These are phyloP conservation scores for Arnoldichthys spilopterus DNA, from an alignment of 2,797 vertebrate species.

Conservation along the genomic window DNA sequence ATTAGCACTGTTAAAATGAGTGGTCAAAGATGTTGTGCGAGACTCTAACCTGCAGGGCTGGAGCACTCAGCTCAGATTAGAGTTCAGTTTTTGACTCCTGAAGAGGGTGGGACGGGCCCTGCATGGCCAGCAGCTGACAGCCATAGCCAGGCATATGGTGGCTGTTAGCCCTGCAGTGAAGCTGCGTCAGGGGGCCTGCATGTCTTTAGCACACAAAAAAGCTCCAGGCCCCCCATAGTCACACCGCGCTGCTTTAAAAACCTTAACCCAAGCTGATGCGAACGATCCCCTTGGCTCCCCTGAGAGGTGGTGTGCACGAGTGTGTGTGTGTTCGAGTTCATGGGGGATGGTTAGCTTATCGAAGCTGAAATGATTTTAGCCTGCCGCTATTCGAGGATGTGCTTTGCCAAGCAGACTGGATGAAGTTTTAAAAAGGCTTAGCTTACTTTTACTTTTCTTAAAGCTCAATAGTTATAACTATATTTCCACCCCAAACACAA, in stretches of 20 bases:
- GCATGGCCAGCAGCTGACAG: slow-evolving; percentile 16
- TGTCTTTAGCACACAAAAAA: slow-evolving; percentile 36
- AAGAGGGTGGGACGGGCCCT: slow-evolving; percentile 27
- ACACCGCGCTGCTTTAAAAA: slow-evolving; percentile 51
- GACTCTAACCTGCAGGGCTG: slow-evolving; percentile 35
- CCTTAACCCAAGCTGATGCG: slow-evolving; percentile 56
- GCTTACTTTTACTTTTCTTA: slow-evolving; percentile 19
- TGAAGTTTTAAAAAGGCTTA: slow-evolving; percentile 52
- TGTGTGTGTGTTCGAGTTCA: background rate
- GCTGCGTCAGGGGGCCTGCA: slow-evolving; percentile 9
- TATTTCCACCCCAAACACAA: slow-evolving; percentile 19
- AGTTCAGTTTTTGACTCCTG: slow-evolving; percentile 36
- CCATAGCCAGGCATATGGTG: slow-evolving; percentile 40
- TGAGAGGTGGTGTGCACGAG: slow-evolving; percentile 7
- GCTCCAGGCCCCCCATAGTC: slow-evolving; percentile 47
- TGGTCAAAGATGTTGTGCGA: slow-evolving; percentile 24
- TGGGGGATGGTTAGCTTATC: slow-evolving; percentile 44
- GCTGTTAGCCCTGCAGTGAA: slow-evolving; percentile 36
- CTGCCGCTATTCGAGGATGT: slow-evolving; percentile 55
- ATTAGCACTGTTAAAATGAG: slow-evolving; percentile 50
- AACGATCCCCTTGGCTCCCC: slow-evolving; percentile 52
- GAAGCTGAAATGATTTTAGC: slow-evolving; percentile 59
- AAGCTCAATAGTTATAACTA: background rate
- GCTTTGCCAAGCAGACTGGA: slow-evolving; percentile 59
- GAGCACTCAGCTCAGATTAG: slow-evolving; percentile 36